A percentile compares a stretch with the other conserved stretches of the same genome.
phyloP scores from a whole-genome alignment of 2,113 vertebrate species.

The Copsychus sechellarum region DNA sequence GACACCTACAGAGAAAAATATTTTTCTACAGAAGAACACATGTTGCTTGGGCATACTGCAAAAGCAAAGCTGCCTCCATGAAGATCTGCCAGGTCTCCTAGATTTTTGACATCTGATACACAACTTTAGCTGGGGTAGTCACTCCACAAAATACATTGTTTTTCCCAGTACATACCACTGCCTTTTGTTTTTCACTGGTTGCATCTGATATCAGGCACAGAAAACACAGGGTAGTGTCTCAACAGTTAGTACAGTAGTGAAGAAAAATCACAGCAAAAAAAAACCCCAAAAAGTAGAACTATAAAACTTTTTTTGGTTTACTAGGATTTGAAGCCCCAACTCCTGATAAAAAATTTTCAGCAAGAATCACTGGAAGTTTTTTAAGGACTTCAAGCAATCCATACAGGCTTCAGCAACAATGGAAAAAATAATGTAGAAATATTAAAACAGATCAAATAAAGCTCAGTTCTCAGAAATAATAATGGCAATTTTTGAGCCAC shows the following conservation, averaged over 20 bases:
- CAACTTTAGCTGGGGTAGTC: neutral
- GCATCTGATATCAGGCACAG: neutral
- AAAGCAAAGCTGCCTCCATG: neutral
- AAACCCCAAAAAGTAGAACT: neutral
- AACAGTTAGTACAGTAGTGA: neutral
- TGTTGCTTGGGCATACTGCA: neutral
- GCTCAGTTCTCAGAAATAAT: neutral
- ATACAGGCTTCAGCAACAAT: neutral
- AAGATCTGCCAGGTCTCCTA: neutral
- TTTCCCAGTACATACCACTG: neutral
- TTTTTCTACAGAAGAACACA: no score
- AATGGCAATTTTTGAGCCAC: neutral
- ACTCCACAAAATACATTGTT: neutral
- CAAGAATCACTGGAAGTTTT: neutral
- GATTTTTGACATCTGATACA: neutral
- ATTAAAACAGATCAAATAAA: neutral
- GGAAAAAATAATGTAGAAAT: neutral
- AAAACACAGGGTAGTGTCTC: neutral
- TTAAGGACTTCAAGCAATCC: neutral
- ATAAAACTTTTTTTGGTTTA: neutral
- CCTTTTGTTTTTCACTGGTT: neutral
- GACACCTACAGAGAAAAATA: neutral
- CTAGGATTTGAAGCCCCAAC: neutral
- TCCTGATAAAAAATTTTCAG: neutral
- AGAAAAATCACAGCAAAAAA: neutral